Base-by-base conservation (phyloP, 2,113 vertebrate species). In the Microtus pennsylvanicus region DNA sequence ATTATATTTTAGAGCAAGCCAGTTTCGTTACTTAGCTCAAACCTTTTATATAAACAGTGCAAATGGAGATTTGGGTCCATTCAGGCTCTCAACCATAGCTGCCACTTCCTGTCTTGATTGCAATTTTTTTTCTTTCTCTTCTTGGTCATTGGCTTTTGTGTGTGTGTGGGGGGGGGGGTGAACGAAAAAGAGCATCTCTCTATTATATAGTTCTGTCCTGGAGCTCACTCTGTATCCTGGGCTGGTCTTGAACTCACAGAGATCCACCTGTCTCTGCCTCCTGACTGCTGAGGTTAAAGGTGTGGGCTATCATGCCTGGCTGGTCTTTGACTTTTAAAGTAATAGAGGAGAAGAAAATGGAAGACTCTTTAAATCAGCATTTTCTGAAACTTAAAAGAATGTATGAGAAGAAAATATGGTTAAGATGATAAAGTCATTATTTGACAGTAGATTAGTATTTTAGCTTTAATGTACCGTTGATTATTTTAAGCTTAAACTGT, bases 371-470 rank as follows among this genome's bases (percentile, higher is more conserved):
- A 86, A 89, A 55, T 94, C 5, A 38, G 22, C 21, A 90, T 16
- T 87, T 86, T 80, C 24, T 50, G 75, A 93, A 70, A 28, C 67
- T n/a, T 22, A 69, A 42, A 81, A 93, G 55, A 19, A 16, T 65
- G 9, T 33, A 8, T 92, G 83, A 85, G 75, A 90, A 96, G 33
- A 75, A 92, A 85, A 91, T 61, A 50, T 42, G 45, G 9, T 78
- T 94, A 97, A 94, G 88, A 90, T 95, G 24, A 28, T 87, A n/a
- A 91, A 88, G 17, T 24, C 52, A 81, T 47, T 85, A 63, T 47
- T 76, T 90, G 21, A 74, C 14, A 38, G 33, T 8, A 45, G 21
- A 24, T 75, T 69, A 61, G 11, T 80, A 35, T 65, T 89, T 58
- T 86, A 55, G 55, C 70, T 28, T 94, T 92, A 52, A 52, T 83